Evolutionary conservation across 2,888 invertebrate species (phyloP).

Genomic region (Nephrotoma flavescens): DNA sequence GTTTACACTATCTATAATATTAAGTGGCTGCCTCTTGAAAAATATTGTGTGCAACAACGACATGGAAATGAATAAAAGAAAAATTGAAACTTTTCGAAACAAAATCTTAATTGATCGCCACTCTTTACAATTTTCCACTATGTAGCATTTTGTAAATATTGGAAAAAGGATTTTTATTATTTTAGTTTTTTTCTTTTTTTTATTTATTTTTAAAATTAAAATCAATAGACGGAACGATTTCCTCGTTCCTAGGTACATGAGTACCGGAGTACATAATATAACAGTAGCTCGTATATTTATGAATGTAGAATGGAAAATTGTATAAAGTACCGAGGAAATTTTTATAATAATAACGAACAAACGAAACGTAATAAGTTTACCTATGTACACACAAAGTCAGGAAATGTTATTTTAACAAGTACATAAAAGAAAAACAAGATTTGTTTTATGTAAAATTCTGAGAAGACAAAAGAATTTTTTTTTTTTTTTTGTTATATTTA

Average conservation of each 20-base stretch:
- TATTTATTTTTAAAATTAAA: neutral
- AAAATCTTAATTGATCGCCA: neutral
- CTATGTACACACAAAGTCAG: neutral
- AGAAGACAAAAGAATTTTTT: neutral
- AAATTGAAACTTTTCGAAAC: neutral
- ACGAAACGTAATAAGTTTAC: neutral
- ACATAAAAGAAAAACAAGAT: conserved; percentile 1
- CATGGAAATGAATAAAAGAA: neutral
- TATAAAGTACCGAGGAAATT: neutral
- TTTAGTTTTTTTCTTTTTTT: too few relatives aligned
- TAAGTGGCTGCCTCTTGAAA: neutral
- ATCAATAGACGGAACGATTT: neutral
- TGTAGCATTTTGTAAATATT: neutral
- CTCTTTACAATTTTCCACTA: neutral
- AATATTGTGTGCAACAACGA: neutral
- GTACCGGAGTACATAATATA: neutral
- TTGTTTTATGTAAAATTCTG: neutral
- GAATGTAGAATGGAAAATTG: neutral
- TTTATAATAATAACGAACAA: neutral
- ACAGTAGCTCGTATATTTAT: neutral
- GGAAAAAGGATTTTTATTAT: neutral
- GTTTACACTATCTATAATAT: neutral
- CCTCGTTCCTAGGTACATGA: neutral
- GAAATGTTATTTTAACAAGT: conserved; percentile 2
- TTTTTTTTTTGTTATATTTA: neutral